These are phyloP conservation scores for Trichonephila clavata DNA, from an alignment of 1,140 invertebrate species.

Conservation along the genomic window DNA sequence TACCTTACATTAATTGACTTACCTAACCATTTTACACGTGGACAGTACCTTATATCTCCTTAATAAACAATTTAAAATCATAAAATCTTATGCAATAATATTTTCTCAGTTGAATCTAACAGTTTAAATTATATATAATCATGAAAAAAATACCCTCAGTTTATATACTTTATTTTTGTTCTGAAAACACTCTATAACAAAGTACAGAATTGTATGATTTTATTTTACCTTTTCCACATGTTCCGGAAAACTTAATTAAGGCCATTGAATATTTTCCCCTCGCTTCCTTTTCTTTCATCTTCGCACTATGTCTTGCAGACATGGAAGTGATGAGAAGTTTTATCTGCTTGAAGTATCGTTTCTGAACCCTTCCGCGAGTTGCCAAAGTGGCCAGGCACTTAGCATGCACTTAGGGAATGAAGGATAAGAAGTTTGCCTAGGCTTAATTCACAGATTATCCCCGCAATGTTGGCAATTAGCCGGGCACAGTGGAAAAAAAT, in stretches of 20 bases:
- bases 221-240: not conserved
- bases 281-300: not conserved
- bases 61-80: no score
- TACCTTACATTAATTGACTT: no score
- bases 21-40: no score
- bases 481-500: not conserved
- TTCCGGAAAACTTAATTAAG: not conserved
- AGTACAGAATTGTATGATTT: not conserved
- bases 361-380: slow-evolving; percentile 6
- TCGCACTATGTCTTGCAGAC: not conserved
- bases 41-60: no score
- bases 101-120: no score
- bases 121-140: no score
- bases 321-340: slow-evolving; percentile 7
- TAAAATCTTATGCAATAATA: no score
- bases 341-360: slow-evolving; percentile 38
- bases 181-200: no score
- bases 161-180: no score
- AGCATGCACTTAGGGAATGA: not conserved
- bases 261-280: not conserved
- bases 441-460: slow-evolving; percentile 1
- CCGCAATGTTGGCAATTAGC: not conserved
- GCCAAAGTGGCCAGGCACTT: slow-evolving; percentile 33
- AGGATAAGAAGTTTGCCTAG: not conserved
- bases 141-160: no score